phyloP scores from a whole-genome alignment of 2,888 invertebrate genomes.

The Andrena bucephala region DNA sequence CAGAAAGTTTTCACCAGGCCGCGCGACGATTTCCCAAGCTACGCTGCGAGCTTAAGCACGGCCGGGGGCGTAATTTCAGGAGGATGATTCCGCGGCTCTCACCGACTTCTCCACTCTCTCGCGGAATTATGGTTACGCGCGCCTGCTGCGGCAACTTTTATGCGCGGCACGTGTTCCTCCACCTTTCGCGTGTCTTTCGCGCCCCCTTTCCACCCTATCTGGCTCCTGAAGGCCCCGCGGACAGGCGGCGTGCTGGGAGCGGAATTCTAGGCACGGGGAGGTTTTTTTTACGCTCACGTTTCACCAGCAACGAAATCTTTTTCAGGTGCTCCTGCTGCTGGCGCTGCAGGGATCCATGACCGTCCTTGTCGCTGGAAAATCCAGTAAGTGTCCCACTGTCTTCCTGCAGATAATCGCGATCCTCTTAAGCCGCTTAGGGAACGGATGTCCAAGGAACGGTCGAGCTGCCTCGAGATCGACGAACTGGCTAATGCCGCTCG shows the following conservation, averaged over 20 bases:
- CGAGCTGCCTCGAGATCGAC: constrained; percentile 27
- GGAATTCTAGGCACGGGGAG: constrained; percentile 14
- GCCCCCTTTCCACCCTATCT: too few species aligned
- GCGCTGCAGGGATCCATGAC: constrained; percentile 45
- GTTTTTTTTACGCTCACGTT: neutral
- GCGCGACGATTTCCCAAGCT: constrained; percentile 35
- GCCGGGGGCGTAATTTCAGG: constrained; percentile 27
- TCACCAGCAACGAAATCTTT: constrained; percentile 55
- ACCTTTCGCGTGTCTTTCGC: neutral
- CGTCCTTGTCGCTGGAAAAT: constrained; percentile 53
- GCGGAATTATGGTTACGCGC: constrained; percentile 13
- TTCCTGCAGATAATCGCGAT: constrained; percentile 52
- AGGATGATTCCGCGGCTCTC: constrained; percentile 46
- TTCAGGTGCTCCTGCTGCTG: constrained; percentile 58
- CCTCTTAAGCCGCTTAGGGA: constrained; percentile 54
- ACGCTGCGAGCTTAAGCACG: constrained; percentile 12
- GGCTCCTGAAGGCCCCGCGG: neutral
- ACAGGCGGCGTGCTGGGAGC: neutral
- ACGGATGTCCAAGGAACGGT: constrained; percentile 25
- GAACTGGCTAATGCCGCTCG: constrained; percentile 36
- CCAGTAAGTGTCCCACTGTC: constrained; percentile 49
- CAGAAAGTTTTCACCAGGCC: constrained; percentile 15
- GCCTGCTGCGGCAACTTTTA: constrained; percentile 29
- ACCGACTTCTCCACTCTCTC: constrained; percentile 18
- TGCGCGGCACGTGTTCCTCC: constrained; percentile 39